Evolutionary conservation across 1,140 invertebrate species (phyloP).

Genomic region (Conus ventricosus): DNA sequence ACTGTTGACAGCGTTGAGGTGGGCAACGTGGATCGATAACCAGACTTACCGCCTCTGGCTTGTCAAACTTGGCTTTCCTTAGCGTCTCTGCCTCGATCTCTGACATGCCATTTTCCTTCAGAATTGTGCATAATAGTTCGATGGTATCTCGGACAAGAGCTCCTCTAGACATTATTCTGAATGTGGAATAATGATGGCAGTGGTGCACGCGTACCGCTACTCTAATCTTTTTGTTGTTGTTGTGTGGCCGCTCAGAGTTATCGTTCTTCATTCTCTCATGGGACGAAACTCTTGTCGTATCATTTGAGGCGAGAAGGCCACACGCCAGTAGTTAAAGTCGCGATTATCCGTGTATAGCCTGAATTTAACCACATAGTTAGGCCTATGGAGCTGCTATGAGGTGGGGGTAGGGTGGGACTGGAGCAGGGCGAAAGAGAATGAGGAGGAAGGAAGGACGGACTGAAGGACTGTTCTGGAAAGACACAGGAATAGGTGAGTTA

Average conservation of each 20-base stretch:
- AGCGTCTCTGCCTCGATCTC: slow-evolving; percentile 61
- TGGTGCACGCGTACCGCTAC: too few relatives aligned
- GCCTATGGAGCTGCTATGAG: not conserved
- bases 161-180: slow-evolving; percentile 3
- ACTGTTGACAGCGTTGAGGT: not conserved
- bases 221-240: not conserved
- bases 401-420: not conserved
- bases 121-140: slow-evolving; percentile 55
- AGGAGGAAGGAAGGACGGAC: not conserved
- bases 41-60: slow-evolving; percentile 57
- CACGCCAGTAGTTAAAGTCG: too few relatives aligned
- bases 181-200: not conserved
- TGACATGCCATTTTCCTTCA: slow-evolving; percentile 57
- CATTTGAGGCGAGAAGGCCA: too few relatives aligned
- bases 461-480: not conserved
- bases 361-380: too few relatives aligned
- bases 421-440: not conserved
- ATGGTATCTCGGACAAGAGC: slow-evolving; percentile 52
- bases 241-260: not conserved
- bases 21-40: not conserved
- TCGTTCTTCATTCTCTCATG: not conserved
- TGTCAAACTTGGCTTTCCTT: slow-evolving; percentile 62
- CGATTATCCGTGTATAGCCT: too few relatives aligned
- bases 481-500: slow-evolving; percentile 11
- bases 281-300: not conserved